Conservation (phyloP, 2,797 vertebrate genomes). For the Sebastes miniatus region DNA sequence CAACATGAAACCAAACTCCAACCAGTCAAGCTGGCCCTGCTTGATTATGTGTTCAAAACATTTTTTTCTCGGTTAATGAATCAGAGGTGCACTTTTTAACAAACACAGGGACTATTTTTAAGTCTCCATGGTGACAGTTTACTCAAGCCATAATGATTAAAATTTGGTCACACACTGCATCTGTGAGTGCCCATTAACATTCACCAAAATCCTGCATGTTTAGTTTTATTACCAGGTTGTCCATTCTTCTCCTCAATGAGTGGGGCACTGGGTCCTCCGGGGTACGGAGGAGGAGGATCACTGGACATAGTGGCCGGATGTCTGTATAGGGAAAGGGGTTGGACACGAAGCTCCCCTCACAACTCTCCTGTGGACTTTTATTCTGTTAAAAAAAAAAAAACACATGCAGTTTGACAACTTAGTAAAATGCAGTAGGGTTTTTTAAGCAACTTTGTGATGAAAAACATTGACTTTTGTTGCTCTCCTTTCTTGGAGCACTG, state of each 20-base stretch:
- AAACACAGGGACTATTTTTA: neutral
- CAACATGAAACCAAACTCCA: neutral
- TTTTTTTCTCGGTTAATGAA: neutral
- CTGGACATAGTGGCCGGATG: conserved; percentile 86
- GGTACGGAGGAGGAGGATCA: conserved; percentile 96
- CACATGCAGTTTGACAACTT: neutral
- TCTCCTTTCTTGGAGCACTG: neutral
- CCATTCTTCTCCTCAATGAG: conserved; percentile 93
- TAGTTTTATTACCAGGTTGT: conserved; percentile 83
- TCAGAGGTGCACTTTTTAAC: neutral
- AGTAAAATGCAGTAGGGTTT: neutral
- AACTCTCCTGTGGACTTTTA: conserved; percentile 27
- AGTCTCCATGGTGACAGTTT: neutral
- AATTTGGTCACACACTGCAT: neutral
- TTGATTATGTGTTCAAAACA: neutral
- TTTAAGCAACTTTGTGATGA: neutral
- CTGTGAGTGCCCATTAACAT: neutral
- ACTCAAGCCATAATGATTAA: neutral
- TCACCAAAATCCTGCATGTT: conserved; percentile 3
- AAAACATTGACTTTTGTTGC: neutral
- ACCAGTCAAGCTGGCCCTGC: neutral
- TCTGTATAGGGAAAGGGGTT: conserved; percentile 45
- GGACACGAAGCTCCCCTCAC: conserved; percentile 34
- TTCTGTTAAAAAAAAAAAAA: conserved; percentile 20
- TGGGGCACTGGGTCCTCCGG: conserved; percentile 92